Percentiles rank a stretch among this genome's conserved stretches.
Evolutionary conservation across 2,888 invertebrate species (phyloP).

Genomic region (Phaedon cochleariae): DNA sequence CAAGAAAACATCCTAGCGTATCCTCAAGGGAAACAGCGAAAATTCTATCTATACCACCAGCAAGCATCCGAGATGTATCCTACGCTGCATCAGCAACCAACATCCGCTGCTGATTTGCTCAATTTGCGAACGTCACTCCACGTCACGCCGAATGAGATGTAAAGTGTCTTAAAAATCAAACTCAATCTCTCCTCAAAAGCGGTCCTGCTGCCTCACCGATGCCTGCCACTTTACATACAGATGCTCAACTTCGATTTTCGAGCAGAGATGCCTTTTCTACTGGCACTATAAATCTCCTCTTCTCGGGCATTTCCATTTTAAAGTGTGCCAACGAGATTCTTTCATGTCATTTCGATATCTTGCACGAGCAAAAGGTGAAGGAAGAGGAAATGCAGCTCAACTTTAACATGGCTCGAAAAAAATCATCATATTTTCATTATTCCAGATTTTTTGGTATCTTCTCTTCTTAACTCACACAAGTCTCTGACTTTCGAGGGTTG

Average conservation of each 20-base stretch:
- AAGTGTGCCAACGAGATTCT: not conserved
- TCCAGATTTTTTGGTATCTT: too few relatives aligned
- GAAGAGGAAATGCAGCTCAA: not conserved
- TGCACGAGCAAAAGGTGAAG: not conserved
- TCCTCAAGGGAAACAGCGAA: too few relatives aligned
- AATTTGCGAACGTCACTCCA: slow-evolving; percentile 61
- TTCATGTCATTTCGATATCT: not conserved
- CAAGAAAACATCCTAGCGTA: too few relatives aligned
- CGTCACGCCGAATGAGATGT: slow-evolving; percentile 60
- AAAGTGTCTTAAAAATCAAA: slow-evolving; percentile 62
- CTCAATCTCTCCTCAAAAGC: slow-evolving; percentile 57
- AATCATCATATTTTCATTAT: too few relatives aligned
- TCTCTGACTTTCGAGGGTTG: too few relatives aligned
- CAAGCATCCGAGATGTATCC: too few relatives aligned
- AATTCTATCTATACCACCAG: too few relatives aligned
- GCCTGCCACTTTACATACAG: slow-evolving; percentile 53
- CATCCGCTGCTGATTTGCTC: slow-evolving; percentile 61
- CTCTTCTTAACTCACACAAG: too few relatives aligned
- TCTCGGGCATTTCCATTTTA: slow-evolving; percentile 10
- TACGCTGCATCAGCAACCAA: too few relatives aligned
- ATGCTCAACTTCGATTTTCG: slow-evolving; percentile 30
- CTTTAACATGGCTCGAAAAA: too few relatives aligned
- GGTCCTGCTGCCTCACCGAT: slow-evolving; percentile 31
- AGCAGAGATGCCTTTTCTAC: not conserved
- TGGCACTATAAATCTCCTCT: slow-evolving; percentile 1